Evolutionary conservation across 2,797 vertebrate genomes (phyloP), one percentile per base, ranked within the genome.

Genomic region (Falco concolor): DNA sequence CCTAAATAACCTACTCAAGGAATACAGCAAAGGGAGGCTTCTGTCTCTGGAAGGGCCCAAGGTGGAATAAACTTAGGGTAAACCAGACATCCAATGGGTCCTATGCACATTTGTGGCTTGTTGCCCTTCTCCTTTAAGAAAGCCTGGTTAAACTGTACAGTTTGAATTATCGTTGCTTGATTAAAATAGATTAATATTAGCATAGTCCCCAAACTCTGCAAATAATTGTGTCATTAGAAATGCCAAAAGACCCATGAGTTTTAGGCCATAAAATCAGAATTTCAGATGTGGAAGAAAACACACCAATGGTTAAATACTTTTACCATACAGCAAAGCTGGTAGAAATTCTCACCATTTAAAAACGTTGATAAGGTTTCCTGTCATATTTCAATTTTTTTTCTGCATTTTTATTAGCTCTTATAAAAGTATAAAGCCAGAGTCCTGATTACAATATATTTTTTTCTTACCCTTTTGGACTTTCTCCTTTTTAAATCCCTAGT

Each of bases 401-500:
- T 74, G 49, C 38, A 28, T 80, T 95, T 96, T 97, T 95, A 91
- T 67, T 90, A 82, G 56, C 13, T 67, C 42, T 70, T 69, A 57
- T 80, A 84, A 95, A 94, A 91, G 81, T 79, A 61, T 52, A 87
- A 88, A 88, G 38, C 61, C 42, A 87, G 47, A 85, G 28, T 50
- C 36, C 53, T 53, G 60, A 83, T 60, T 91, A 30, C 32, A n/a
- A 13, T 22, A 15, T 27, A 15, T 27, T 84, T 73, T 83, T 94
- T 95, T 21, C 84, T 93, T 84, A 75, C 22, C 49, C 74, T 95
- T 95, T 88, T 81, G 87, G 91, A 77, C 85, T 83, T 95, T 63
- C 36, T 18, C 18, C 14, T 73, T 82, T 92, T 90, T 42, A 90
- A 91, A 83, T 85, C 64, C 81, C 83, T 54, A 27, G 83, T 74